Conservation (phyloP, 2,797 vertebrate species). For the Danio aesculapii region DNA sequence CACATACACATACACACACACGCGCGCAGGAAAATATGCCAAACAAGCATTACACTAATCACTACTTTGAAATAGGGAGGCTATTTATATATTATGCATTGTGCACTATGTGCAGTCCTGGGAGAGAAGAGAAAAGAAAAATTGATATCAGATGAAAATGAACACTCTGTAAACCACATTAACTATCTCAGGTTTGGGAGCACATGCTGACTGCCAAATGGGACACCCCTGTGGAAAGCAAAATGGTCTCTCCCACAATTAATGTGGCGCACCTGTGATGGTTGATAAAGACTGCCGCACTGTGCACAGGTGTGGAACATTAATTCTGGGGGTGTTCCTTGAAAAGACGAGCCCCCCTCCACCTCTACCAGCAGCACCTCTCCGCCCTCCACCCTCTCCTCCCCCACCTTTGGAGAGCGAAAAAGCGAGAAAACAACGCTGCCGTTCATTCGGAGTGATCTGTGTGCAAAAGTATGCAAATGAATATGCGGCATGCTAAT, state of each 20-base stretch:
- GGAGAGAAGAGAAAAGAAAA: conserved; percentile 67
- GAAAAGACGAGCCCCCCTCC: conserved; percentile 76
- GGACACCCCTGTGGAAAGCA: conserved; percentile 67
- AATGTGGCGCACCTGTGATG: conserved; percentile 87
- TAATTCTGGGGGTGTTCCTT: conserved; percentile 87
- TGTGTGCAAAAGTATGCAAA: conserved; percentile 81
- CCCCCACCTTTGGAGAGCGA: conserved; percentile 59
- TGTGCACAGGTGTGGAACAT: conserved; percentile 89
- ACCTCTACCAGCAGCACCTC: conserved; percentile 55
- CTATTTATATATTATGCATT: conserved; percentile 73
- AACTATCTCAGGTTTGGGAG: conserved; percentile 77
- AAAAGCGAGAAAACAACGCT: conserved; percentile 53
- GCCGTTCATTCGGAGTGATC: conserved; percentile 69
- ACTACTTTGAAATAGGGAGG: conserved; percentile 72
- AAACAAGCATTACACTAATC: conserved; percentile 72
- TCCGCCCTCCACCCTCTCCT: conserved; percentile 52
- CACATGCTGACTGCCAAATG: conserved; percentile 75
- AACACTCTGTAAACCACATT: conserved; percentile 62
- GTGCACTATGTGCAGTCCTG: conserved; percentile 74
- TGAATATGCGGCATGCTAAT: conserved; percentile 76
- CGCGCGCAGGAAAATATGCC: conserved; percentile 63
- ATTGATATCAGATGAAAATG: conserved; percentile 71
- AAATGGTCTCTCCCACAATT: conserved; percentile 86
- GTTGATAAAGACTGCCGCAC: conserved; percentile 84
- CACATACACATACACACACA: conserved; percentile 31